Percentiles rank a stretch among this genome's conserved stretches.
These are phyloP conservation scores for Stratiomys singularior DNA, from an alignment of 2,888 invertebrate species.

Conservation along the genomic window DNA sequence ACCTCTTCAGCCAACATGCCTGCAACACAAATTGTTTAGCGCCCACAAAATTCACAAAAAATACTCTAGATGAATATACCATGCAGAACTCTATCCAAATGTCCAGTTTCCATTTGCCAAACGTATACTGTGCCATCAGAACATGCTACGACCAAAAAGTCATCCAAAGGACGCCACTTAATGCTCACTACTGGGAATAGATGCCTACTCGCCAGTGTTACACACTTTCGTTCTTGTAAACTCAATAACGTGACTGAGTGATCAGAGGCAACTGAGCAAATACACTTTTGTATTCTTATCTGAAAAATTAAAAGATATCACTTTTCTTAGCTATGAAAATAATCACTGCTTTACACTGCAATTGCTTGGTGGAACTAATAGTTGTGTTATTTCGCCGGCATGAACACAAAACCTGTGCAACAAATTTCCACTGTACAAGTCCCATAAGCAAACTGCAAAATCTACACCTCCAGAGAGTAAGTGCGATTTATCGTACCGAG, in stretches of 20 bases:
- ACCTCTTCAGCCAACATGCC: slow-evolving; percentile 96
- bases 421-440: slow-evolving; percentile 87
- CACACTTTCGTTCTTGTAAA: slow-evolving; percentile 87
- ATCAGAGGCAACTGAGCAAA: slow-evolving; percentile 97
- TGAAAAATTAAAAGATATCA: slow-evolving; percentile 65
- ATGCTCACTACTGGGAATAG: slow-evolving; percentile 95
- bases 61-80: slow-evolving; percentile 66
- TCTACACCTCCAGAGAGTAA: slow-evolving; percentile 97
- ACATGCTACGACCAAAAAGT: slow-evolving; percentile 97
- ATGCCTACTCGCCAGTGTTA: slow-evolving; percentile 87
- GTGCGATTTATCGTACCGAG: slow-evolving; percentile 81
- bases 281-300: slow-evolving; percentile 91
- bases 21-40: slow-evolving; percentile 55
- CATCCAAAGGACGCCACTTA: slow-evolving; percentile 96
- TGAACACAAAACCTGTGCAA: slow-evolving; percentile 97
- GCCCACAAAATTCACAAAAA: not conserved
- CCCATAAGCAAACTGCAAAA: slow-evolving; percentile 96
- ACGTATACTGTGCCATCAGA: slow-evolving; percentile 98
- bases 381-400: slow-evolving; percentile 95
- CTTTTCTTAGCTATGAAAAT: not conserved
- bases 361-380: slow-evolving; percentile 93
- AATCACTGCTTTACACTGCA: slow-evolving; percentile 74
- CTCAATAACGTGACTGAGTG: slow-evolving; percentile 96
- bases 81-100: slow-evolving; percentile 93
- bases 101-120: slow-evolving; percentile 99